Conservation (phyloP, 2,797 vertebrate genomes). For the Galaxias olidus region DNA sequence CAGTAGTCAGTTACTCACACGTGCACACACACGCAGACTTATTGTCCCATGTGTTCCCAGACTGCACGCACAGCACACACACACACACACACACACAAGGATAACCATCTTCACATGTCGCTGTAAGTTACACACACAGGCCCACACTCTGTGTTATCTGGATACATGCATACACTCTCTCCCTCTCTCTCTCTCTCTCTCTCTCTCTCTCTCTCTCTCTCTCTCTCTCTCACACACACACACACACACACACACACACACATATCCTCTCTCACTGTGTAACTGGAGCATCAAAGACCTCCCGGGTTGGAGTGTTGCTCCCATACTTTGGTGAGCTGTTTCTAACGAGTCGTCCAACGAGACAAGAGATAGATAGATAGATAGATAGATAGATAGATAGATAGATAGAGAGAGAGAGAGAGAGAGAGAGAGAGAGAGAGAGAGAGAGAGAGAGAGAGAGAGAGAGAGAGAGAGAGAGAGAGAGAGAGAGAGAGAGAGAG, state of each 20-base stretch:
- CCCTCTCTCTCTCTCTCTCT: constrained; percentile 20
- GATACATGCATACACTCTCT: too few species aligned
- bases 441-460: neutral
- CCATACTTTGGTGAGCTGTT: too few species aligned
- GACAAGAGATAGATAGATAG: neutral
- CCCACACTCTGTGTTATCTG: neutral
- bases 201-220: neutral
- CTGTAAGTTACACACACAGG: too few species aligned
- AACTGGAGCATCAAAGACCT: too few species aligned
- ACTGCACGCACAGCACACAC: too few species aligned
- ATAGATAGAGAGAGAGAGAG: neutral
- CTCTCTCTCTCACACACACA: neutral
- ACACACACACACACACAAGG: too few species aligned
- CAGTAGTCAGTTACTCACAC: too few species aligned
- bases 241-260: neutral
- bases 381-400: neutral
- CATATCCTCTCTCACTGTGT: neutral
- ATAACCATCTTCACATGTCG: too few species aligned
- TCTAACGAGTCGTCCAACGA: neutral
- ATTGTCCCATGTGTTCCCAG: too few species aligned
- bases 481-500: neutral
- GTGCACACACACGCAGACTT: too few species aligned
- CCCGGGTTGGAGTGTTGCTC: too few species aligned
- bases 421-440: neutral
- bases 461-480: neutral